Evolutionary conservation across 2,888 invertebrate species (phyloP), one percentile per base, ranked within the genome.

Genomic region (Mesopsocus fuscifrons): DNA sequence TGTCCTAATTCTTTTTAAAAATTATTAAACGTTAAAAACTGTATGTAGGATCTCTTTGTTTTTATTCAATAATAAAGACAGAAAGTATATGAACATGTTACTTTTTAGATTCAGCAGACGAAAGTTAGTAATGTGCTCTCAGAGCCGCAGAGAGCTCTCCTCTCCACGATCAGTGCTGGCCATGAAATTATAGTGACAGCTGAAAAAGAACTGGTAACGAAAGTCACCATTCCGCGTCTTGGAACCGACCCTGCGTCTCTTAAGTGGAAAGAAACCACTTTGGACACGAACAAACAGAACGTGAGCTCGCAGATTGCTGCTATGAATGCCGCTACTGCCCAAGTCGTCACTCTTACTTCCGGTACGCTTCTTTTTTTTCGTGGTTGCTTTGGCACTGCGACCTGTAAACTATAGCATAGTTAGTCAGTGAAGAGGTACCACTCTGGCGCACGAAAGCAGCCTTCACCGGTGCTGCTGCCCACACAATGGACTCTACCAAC

Each of bases 311-410:
- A 97, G 62, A 82, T 98, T 53, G 95, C 95, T 3, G 95, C 95
- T 45, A 97, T 98, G 94, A 97, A 89, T 64, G 97, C 97, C 1
- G 97, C 97, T 44, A 98, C 97, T 0, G 98, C 98, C 6, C 92
- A 95, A 63, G 85, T 95, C 41, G 84, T 94, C 45, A 89, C 89
- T 0, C 67, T 85, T 45, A 91, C 91, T 0, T 81, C 82, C 2
- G 78, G 77, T 65, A 49, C 52, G 55, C 51, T n/a, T n/a, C n/a
- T n/a, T n/a, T n/a, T n/a, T n/a, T n/a, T n/a, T n/a, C 43, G 22
- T 32, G n/a, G n/a, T n/a, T n/a, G n/a, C n/a, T n/a, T n/a, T n/a
- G n/a, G n/a, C n/a, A n/a, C n/a, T n/a, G n/a, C n/a, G n/a, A n/a
- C n/a, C n/a, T n/a, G n/a, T n/a, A n/a, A n/a, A n/a, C n/a, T n/a